These are phyloP conservation scores for Ecliptopera silaceata DNA, from an alignment of 2,888 invertebrate species.

Conservation along the genomic window DNA sequence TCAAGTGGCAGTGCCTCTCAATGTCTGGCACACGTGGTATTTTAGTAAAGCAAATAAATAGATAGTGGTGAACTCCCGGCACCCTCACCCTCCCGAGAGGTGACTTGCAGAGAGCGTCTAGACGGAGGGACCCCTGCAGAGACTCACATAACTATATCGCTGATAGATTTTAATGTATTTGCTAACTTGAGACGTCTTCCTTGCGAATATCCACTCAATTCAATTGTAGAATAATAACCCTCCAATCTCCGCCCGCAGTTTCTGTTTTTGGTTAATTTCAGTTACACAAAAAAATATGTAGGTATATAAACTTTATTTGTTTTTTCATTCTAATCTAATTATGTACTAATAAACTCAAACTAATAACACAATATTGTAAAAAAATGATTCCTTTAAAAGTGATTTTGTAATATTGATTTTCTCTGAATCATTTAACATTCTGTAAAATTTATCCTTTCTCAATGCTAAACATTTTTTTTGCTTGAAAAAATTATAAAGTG, in stretches of 20 bases:
- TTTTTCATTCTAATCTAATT: no score
- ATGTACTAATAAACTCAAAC: no score
- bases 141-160: conserved; percentile 51
- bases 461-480: background rate
- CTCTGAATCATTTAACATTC: no score
- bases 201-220: conserved; percentile 15
- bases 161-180: conserved; percentile 48
- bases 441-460: background rate
- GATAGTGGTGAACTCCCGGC: conserved; percentile 68
- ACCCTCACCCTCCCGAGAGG: conserved; percentile 74
- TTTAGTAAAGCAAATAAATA: conserved; percentile 77
- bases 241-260: no score
- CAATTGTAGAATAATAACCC: no score
- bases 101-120: conserved; percentile 79
- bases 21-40: conserved; percentile 69
- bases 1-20: conserved; percentile 39
- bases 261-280: no score
- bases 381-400: no score
- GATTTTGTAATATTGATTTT: no score
- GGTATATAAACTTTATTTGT: no score
- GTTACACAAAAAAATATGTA: no score
- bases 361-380: no score
- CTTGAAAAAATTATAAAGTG: background rate
- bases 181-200: conserved; percentile 35
- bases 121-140: conserved; percentile 72